Percentiles rank a stretch among this genome's conserved stretches.
Conservation (phyloP, 2,888 invertebrate genomes). For the Hoplodrina blanda region DNA sequence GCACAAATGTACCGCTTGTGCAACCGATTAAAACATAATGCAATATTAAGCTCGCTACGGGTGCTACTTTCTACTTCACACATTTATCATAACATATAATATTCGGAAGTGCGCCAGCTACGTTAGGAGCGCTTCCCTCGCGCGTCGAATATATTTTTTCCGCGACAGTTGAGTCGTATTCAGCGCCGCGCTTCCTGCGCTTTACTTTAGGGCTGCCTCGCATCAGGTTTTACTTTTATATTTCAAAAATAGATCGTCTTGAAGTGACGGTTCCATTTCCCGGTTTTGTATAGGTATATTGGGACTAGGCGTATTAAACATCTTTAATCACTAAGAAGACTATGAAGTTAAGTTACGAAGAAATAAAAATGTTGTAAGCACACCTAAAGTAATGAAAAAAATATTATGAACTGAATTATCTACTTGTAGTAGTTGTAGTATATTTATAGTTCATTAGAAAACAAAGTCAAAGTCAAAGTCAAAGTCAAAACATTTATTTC, state of each 20-base stretch:
- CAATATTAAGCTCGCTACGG: neutral
- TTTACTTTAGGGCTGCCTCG: conserved; percentile 40
- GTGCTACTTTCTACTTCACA: neutral
- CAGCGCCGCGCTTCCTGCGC: conserved; percentile 48
- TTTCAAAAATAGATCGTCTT: conserved; percentile 40
- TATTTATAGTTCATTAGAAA: too few relatives aligned
- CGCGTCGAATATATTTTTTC: conserved; percentile 58
- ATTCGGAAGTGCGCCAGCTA: conserved; percentile 18
- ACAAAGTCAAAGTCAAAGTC: too few relatives aligned
- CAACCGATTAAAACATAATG: neutral
- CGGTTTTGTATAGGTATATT: conserved; percentile 31
- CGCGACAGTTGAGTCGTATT: conserved; percentile 41
- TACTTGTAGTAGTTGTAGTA: too few relatives aligned
- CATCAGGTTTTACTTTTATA: conserved; percentile 31
- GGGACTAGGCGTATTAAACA: conserved; percentile 19
- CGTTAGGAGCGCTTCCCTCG: conserved; percentile 33
- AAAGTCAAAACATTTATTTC: too few relatives aligned
- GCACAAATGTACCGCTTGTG: neutral
- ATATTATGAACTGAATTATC: too few relatives aligned
- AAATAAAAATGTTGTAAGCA: neutral
- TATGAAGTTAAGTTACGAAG: too few relatives aligned
- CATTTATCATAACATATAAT: conserved; percentile 21
- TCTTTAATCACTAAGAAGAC: neutral
- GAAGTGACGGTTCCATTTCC: conserved; percentile 42
- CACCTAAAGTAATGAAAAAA: too few relatives aligned